Base-by-base conservation (phyloP, 2,113 vertebrate genomes). In the Cinclus mexicanus region DNA sequence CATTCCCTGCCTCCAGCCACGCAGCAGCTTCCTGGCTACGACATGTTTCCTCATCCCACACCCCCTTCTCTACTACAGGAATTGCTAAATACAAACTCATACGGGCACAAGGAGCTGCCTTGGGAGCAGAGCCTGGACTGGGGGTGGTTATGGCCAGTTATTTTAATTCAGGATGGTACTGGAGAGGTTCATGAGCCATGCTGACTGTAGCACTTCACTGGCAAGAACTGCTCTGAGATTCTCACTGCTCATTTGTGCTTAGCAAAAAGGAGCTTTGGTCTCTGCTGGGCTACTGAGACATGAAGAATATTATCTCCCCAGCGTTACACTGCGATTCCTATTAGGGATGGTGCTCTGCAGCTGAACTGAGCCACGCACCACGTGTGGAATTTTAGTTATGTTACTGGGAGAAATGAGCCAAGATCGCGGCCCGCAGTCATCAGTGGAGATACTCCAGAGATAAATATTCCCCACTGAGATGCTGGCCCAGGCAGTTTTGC, bases 1-100 rank as follows among this genome's bases (percentile, higher is more conserved):
- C 77, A 87, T 96, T 97, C 94, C 94, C 94, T 93, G 95, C 95
- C 92, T 96, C 92, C 90, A 95, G 93, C 94, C 90, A 89, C 29
- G 19, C 96, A 96, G 95, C 70, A 42, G 91, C 96, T 97, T 97
- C 96, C 96, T 96, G 96, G 80, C 95, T 93, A 56, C 3, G 14
- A 94, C 89, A 71, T 7, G 7, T 90, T 95, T 96, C 93, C 94
- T 96, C 88, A 79, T 81, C 94, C 93, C 76, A 94, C 94, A 52
- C 90, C 68, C 91, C 82, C 35, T 77, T 93, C 83, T 63, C 83
- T 0, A 1, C 83, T 82, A 42, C 69, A 78, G 89, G 68, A 90
- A 68, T 90, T 80, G 82, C 94, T 95, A 81, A 90, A 81, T 60
- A 44, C 80, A 84, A 87, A 53, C 80, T 81, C 49, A 5, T 9